A percentile compares a stretch with the other conserved stretches of the same genome.
phyloP scores from a whole-genome alignment of 2,113 vertebrate genomes.

The Probosciger aterrimus region DNA sequence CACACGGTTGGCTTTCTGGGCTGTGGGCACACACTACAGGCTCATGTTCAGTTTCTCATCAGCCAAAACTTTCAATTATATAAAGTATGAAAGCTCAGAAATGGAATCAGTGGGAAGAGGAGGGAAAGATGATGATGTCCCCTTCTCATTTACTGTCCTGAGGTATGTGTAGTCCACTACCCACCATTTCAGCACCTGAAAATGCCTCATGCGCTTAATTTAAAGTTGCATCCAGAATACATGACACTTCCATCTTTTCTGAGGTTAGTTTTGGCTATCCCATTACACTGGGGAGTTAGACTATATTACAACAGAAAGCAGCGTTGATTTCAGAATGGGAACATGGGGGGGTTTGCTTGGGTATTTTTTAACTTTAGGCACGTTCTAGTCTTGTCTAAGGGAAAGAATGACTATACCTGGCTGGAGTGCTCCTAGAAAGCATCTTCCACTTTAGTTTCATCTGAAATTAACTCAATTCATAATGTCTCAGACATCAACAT shows the following conservation, averaged over 20 bases:
- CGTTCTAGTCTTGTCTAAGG: background rate
- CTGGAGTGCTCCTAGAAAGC: background rate
- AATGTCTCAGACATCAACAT: background rate
- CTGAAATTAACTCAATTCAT: background rate
- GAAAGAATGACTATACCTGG: background rate
- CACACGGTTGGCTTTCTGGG: background rate
- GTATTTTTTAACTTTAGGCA: background rate
- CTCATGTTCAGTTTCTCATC: background rate
- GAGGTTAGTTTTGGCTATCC: background rate
- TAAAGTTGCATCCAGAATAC: background rate
- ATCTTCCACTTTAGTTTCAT: background rate
- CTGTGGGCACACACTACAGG: background rate
- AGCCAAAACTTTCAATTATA: background rate
- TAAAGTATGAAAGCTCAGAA: background rate
- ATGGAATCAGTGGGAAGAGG: background rate
- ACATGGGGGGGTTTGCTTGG: rapidly evolving
- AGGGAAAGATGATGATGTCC: background rate
- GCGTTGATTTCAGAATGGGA: background rate
- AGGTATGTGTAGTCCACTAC: background rate
- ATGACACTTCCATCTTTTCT: background rate
- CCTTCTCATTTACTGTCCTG: background rate
- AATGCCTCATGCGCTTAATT: background rate
- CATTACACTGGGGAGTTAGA: background rate
- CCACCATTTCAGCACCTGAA: background rate
- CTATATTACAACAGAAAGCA: background rate